These are phyloP conservation scores for Thecocarcelia acutangulata DNA, from an alignment of 2,888 invertebrate species.

Conservation along the genomic window DNA sequence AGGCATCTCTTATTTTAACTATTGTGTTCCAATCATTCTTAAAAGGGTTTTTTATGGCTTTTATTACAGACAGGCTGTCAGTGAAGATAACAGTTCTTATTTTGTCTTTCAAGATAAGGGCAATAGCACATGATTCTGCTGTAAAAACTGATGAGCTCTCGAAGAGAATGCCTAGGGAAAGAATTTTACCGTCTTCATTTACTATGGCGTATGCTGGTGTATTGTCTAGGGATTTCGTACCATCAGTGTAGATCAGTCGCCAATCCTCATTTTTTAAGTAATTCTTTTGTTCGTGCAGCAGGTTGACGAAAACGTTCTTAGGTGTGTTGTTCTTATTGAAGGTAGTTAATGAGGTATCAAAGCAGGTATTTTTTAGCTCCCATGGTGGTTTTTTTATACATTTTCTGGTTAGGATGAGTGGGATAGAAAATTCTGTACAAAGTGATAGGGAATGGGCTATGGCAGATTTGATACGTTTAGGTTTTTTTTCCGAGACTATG, in stretches of 20 bases:
- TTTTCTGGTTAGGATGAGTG: background rate
- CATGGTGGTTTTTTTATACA: conserved; percentile 2
- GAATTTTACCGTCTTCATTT: background rate
- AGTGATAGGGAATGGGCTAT: conserved; percentile 24
- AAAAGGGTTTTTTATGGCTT: conserved; percentile 7
- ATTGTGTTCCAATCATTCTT: conserved; percentile 12
- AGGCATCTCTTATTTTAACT: background rate
- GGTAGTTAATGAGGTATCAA: conserved; percentile 4
- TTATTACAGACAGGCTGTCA: conserved; percentile 13
- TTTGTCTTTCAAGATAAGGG: background rate
- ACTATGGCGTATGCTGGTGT: conserved; percentile 6
- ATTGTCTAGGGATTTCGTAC: conserved; percentile 1
- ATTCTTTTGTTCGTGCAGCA: conserved; percentile 1
- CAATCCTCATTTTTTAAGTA: background rate
- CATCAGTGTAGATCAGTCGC: conserved; percentile 6
- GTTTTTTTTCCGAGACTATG: background rate
- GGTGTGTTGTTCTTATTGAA: background rate
- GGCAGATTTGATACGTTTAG: conserved; percentile 10
- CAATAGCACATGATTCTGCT: conserved; percentile 24
- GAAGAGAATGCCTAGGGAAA: background rate
- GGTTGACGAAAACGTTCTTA: background rate
- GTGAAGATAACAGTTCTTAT: conserved; percentile 2
- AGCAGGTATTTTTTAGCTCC: background rate
- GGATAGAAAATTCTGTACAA: conserved; percentile 3
- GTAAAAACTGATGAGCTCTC: conserved; percentile 23